A percentile compares a stretch with the other conserved stretches of the same genome.
These are phyloP conservation scores for Enteromius fasciolatus DNA, from an alignment of 2,797 vertebrate species.

Conservation along the genomic window DNA sequence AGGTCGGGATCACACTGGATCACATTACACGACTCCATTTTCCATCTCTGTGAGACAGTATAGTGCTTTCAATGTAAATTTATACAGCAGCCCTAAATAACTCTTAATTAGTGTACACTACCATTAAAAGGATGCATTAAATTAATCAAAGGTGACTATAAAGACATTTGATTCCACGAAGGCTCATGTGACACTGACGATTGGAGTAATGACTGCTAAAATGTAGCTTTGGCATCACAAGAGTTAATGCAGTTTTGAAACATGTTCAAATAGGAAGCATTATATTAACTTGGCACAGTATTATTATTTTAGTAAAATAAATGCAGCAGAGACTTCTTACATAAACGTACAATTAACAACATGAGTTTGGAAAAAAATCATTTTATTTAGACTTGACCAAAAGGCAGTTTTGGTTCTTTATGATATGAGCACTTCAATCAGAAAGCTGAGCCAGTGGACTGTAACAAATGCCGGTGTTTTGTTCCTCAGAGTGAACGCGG, in stretches of 20 bases:
- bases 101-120: slow-evolving; percentile 13
- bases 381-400: neutral
- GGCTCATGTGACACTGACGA: neutral
- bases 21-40: slow-evolving; percentile 33
- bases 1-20: slow-evolving; percentile 75
- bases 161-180: neutral
- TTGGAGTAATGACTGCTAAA: neutral
- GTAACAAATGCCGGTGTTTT: slow-evolving; percentile 40
- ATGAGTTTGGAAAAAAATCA: neutral
- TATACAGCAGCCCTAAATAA: neutral
- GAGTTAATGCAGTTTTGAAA: neutral
- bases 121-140: neutral
- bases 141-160: neutral
- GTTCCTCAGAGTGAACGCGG: slow-evolving; percentile 86
- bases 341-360: neutral
- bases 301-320: neutral
- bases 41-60: slow-evolving; percentile 29
- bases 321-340: neutral
- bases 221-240: neutral
- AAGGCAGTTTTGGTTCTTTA: neutral
- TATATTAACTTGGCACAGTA: neutral
- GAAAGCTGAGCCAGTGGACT: slow-evolving; percentile 42
- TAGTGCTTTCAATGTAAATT: slow-evolving; percentile 25
- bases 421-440: slow-evolving; percentile 17
- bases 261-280: neutral